Evolutionary conservation across 2,888 invertebrate species (phyloP).

Genomic region (Oeneis ivallda): DNA sequence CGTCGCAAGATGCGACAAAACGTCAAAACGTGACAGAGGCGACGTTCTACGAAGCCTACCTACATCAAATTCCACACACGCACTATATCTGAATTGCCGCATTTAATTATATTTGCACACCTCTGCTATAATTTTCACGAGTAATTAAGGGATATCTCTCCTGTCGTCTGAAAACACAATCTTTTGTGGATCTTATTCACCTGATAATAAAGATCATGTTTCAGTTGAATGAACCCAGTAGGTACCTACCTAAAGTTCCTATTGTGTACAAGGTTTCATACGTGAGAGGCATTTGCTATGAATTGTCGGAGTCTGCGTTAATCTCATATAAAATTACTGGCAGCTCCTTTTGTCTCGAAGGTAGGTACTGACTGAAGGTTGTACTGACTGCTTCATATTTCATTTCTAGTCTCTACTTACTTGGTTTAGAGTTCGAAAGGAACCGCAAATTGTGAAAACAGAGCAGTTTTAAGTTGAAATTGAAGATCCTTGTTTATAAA

Average conservation of each 20-base stretch:
- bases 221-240: not conserved
- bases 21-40: too few species aligned
- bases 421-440: not conserved
- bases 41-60: too few species aligned
- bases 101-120: conserved; percentile 16
- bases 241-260: conserved; percentile 2
- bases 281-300: conserved; percentile 24
- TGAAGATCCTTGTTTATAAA: too few species aligned
- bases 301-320: conserved; percentile 15
- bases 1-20: too few species aligned
- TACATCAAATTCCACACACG: conserved; percentile 4
- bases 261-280: conserved; percentile 11
- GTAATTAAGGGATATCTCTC: conserved; percentile 16
- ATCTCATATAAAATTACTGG: conserved; percentile 9
- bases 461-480: too few species aligned
- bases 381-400: too few species aligned
- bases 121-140: conserved; percentile 18
- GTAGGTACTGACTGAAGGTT: conserved; percentile 2
- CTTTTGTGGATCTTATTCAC: not conserved
- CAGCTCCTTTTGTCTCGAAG: conserved; percentile 9
- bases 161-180: not conserved
- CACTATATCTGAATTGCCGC: conserved; percentile 1
- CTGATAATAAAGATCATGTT: conserved; percentile 10
- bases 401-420: not conserved
- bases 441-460: too few species aligned